Percentiles rank a stretch among this genome's conserved stretches.
phyloP scores from a whole-genome alignment of 2,113 vertebrate species.

The Apistogramma diplotaenia region DNA sequence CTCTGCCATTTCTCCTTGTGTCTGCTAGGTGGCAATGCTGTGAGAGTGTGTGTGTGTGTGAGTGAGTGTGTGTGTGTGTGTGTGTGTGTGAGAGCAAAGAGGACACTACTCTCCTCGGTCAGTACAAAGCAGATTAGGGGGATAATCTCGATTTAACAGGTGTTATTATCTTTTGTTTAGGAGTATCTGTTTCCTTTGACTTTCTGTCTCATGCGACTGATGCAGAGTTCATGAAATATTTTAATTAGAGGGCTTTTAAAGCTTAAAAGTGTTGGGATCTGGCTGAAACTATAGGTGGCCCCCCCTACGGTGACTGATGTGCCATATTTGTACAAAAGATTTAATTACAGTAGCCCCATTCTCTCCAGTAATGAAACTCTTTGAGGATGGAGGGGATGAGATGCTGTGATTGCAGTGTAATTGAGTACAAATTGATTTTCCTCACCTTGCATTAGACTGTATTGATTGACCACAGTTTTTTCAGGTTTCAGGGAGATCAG shows the following conservation, averaged over 20 bases:
- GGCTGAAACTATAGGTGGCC: background rate
- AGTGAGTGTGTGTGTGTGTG: background rate
- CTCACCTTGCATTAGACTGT: slow-evolving; percentile 29
- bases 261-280: background rate
- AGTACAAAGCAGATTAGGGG: slow-evolving; percentile 57
- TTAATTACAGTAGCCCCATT: slow-evolving; percentile 35
- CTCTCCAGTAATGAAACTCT: slow-evolving; percentile 1
- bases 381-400: background rate
- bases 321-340: slow-evolving; percentile 24
- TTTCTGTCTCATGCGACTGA: slow-evolving; percentile 26
- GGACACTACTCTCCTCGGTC: slow-evolving; percentile 36
- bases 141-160: slow-evolving; percentile 64
- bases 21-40: slow-evolving; percentile 68
- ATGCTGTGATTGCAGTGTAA: slow-evolving; percentile 28
- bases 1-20: background rate
- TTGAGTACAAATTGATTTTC: slow-evolving; percentile 55
- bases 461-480: slow-evolving; percentile 27
- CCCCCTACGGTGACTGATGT: background rate
- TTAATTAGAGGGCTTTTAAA: background rate
- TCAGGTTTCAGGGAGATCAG: slow-evolving; percentile 37
- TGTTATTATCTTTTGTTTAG: slow-evolving; percentile 61
- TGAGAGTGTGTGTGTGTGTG: background rate
- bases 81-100: background rate
- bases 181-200: slow-evolving; percentile 35
- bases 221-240: slow-evolving; percentile 1